These are phyloP conservation scores for Sebastes iracundus DNA, from an alignment of 2,797 vertebrate genomes.

Conservation along the genomic window DNA sequence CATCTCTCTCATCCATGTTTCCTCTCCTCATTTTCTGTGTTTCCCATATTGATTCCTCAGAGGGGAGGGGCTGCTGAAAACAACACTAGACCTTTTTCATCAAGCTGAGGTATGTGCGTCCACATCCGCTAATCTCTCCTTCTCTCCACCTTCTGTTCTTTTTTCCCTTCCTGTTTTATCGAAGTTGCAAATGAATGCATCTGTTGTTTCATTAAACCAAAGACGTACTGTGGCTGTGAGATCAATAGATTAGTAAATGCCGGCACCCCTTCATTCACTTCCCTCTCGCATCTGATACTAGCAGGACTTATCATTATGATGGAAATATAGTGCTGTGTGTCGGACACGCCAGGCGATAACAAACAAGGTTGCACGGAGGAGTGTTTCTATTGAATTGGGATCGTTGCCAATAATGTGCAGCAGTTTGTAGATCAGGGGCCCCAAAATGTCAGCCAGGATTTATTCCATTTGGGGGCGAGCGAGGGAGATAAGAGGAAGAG, in stretches of 20 bases:
- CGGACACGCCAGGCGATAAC: background rate
- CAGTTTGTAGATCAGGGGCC: constrained; percentile 42
- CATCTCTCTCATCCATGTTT: constrained; percentile 24
- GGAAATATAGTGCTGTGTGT: background rate
- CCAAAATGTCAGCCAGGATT: constrained; percentile 49
- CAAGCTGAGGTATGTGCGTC: constrained; percentile 90
- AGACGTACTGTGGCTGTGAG: background rate
- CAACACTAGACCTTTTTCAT: constrained; percentile 95
- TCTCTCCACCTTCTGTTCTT: background rate
- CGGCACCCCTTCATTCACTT: constrained; percentile 6
- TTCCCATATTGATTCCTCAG: constrained; percentile 78
- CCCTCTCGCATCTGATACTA: constrained; percentile 8
- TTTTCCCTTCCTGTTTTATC: constrained; percentile 20
- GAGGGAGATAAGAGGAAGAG: constrained; percentile 42
- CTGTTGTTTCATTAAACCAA: constrained; percentile 9
- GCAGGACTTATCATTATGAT: constrained; percentile 5
- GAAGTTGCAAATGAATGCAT: constrained; percentile 52
- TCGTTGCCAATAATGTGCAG: constrained; percentile 41
- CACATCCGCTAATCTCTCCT: constrained; percentile 7
- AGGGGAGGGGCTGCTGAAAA: constrained; percentile 96
- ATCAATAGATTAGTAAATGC: constrained; percentile 60
- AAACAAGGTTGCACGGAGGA: background rate
- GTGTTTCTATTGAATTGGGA: constrained; percentile 35
- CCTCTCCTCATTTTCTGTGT: constrained; percentile 39
- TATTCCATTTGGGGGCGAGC: constrained; percentile 44